These are phyloP conservation scores for Potamarius usumacintae DNA, from an alignment of 2,113 vertebrate species.

Conservation along the genomic window DNA sequence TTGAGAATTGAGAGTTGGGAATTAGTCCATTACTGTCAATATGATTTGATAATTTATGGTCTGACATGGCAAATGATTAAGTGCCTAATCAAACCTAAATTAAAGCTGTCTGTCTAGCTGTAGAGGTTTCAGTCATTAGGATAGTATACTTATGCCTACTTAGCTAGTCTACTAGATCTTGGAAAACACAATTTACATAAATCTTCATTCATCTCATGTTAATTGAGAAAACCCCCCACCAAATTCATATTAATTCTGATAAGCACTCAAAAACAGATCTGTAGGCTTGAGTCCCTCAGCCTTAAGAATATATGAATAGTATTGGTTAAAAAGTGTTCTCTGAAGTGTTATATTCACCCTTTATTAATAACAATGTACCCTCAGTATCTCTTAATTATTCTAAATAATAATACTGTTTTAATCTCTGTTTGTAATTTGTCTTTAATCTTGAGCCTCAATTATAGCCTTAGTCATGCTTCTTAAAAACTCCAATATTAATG, in stretches of 20 bases:
- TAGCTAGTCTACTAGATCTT: background rate
- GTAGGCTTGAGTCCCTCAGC: background rate
- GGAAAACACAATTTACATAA: background rate
- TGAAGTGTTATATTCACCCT: background rate
- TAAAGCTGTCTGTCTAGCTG: background rate
- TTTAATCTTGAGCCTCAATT: background rate
- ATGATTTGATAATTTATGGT: background rate
- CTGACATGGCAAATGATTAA: background rate
- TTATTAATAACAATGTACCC: background rate
- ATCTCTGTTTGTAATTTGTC: slow-evolving; percentile 8
- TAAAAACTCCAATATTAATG: background rate
- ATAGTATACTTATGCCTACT: background rate
- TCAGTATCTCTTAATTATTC: background rate
- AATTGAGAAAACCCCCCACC: background rate
- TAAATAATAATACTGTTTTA: background rate
- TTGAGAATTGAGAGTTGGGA: background rate
- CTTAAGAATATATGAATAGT: background rate
- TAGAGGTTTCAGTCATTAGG: background rate
- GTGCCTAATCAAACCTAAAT: background rate
- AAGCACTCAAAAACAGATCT: background rate
- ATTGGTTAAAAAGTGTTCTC: background rate
- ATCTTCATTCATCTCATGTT: background rate
- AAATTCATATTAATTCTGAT: background rate
- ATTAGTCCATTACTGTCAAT: background rate
- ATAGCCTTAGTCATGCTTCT: background rate